A percentile compares a stretch with the other conserved stretches of the same genome.
These are phyloP conservation scores for Hirundichthys speculiger DNA, from an alignment of 2,113 vertebrate genomes.

Conservation along the genomic window DNA sequence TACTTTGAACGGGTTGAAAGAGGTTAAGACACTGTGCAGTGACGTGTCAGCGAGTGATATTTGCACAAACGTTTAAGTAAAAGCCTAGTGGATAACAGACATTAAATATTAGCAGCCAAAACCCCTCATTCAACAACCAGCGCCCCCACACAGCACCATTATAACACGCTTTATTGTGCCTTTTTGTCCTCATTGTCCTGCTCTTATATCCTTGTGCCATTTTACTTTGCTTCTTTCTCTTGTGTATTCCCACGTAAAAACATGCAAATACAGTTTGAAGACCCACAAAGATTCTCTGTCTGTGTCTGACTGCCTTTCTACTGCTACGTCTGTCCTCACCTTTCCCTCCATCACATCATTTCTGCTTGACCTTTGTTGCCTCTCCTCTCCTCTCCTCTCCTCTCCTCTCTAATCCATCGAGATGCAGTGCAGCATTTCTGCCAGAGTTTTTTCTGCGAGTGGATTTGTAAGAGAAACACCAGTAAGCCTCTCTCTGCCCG, in stretches of 20 bases:
- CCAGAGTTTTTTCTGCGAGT: conserved; percentile 67
- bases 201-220: conserved; percentile 26
- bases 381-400: conserved; percentile 5
- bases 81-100: conserved; percentile 25
- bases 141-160: conserved; percentile 36
- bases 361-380: conserved; percentile 26
- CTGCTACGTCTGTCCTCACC: too few relatives aligned
- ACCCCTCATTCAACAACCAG: conserved; percentile 13
- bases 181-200: conserved; percentile 29
- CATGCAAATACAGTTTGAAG: conserved; percentile 17
- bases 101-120: conserved; percentile 44
- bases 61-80: conserved; percentile 56
- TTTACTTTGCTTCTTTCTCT: conserved; percentile 27
- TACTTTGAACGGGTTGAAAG: too few relatives aligned
- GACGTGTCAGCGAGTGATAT: conserved; percentile 47
- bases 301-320: too few relatives aligned
- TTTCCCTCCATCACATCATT: conserved; percentile 29
- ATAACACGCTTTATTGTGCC: conserved; percentile 19
- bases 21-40: conserved; percentile 41
- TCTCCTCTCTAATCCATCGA: conserved; percentile 60
- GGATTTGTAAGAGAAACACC: conserved; percentile 81
- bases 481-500: conserved; percentile 69
- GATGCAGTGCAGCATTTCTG: conserved; percentile 62
- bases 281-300: too few relatives aligned
- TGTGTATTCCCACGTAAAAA: conserved; percentile 16